Base-by-base conservation (phyloP, 2,888 invertebrate genomes). In the Adelognathus sp. region DNA sequence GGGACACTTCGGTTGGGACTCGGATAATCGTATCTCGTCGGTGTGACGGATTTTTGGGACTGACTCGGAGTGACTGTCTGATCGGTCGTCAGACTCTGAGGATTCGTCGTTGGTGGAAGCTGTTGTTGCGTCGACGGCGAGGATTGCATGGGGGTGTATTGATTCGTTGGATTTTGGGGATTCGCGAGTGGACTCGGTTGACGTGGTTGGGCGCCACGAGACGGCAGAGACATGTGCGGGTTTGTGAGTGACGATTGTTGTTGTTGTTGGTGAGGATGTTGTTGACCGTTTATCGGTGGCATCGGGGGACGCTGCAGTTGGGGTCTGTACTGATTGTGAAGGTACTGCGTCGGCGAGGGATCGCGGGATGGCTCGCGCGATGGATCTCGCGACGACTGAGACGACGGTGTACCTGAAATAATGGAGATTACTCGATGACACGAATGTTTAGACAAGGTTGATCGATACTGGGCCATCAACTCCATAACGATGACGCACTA, bases 321-420 rank as follows among this genome's bases (percentile, higher is more conserved):
- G 46, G 87, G 85, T 66, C 87, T 84, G 73, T 88, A 88, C 56
- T 88, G 88, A 61, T 84, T 88, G 41, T 88, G 85, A 61, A 89
- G 84, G 70, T 89, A 86, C 16, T 89, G 86, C 79, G 92, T 91
- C 86, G 93, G 89, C 84, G 92, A 85, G 78, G 91, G 86, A 85
- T 91, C 90, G 63, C 90, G 85, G 1, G 93, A 93, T 33, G 93
- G 92, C 73, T 92, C 92, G 73, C 93, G 88, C 3, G 93, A 93
- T 3, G 91, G 92, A 74, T 92, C 92, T 70, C 93, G 89, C 1
- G 93, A 93, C 16, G 92, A 92, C 60, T 92, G 91, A 7, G 92
- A 91, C 4, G 92, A 92, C 27, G 91, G 87, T 29, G 91, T 91
- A 72, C 91, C 92, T 92, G 72, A 1, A 85, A 76, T 9, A 33